These are phyloP conservation scores for Daboia siamensis DNA, from an alignment of 2,113 vertebrate species.

Conservation along the genomic window DNA sequence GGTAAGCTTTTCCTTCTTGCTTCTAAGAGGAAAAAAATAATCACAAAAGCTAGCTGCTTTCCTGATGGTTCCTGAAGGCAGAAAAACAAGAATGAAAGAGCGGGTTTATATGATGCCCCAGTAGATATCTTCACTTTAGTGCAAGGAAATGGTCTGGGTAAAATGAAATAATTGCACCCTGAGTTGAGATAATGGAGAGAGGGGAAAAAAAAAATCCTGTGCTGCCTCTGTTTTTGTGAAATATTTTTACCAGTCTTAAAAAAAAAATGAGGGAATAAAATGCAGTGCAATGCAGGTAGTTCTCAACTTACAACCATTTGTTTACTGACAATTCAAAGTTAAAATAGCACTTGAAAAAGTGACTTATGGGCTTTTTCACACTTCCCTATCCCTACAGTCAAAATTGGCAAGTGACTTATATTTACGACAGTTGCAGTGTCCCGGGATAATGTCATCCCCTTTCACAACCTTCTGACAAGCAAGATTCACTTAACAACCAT, in stretches of 20 bases:
- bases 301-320: too few species aligned
- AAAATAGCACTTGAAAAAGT: too few species aligned
- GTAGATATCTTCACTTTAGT: neutral
- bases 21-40: conserved; percentile 5
- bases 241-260: neutral
- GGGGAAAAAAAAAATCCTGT: neutral
- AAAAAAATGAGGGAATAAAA: accelerated
- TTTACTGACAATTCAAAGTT: too few species aligned
- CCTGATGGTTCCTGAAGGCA: conserved; percentile 36
- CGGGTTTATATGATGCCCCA: neutral
- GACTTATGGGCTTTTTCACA: too few species aligned
- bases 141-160: neutral
- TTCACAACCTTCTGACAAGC: too few species aligned
- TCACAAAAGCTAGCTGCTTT: conserved; percentile 37
- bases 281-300: neutral
- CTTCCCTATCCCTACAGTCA: too few species aligned
- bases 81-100: conserved; percentile 30
- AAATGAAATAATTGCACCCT: conserved; percentile 34
- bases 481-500: too few species aligned
- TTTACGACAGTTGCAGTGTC: too few species aligned
- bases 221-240: neutral
- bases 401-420: too few species aligned
- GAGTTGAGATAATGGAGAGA: neutral
- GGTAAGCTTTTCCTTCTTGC: conserved; percentile 33
- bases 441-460: too few species aligned